These are phyloP conservation scores for Thamnaconus septentrionalis DNA, from an alignment of 2,113 vertebrate species.

Conservation along the genomic window DNA sequence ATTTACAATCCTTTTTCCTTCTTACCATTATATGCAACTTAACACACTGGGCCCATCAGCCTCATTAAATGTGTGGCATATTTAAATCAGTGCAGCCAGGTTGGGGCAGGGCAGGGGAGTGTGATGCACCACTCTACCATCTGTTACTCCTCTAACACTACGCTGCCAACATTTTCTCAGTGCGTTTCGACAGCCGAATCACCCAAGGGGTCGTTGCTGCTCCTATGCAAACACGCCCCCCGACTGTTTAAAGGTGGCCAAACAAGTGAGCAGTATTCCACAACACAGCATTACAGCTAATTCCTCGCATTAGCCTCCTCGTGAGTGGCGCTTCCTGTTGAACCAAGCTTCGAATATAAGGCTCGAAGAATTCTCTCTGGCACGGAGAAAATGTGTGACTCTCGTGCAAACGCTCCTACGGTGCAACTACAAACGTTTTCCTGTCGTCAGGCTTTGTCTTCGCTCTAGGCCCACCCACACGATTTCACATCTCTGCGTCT, in stretches of 20 bases:
- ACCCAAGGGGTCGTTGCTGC: conserved; percentile 20
- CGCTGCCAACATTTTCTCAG: conserved; percentile 16
- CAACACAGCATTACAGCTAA: conserved; percentile 19
- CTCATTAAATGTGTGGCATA: background rate
- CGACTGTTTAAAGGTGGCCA: background rate
- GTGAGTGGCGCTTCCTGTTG: conserved; percentile 16
- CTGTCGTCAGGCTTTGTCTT: background rate
- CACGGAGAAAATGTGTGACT: too few relatives aligned
- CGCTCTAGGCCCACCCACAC: conserved; percentile 19
- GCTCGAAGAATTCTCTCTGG: background rate
- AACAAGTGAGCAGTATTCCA: conserved; percentile 18
- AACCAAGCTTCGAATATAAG: conserved; percentile 30
- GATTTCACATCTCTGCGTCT: conserved; percentile 27
- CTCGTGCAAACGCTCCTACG: too few relatives aligned
- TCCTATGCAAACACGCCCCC: conserved; percentile 27
- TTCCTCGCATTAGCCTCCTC: conserved; percentile 7
- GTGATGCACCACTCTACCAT: conserved; percentile 4
- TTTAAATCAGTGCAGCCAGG: background rate
- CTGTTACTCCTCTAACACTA: conserved; percentile 23
- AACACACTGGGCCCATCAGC: background rate
- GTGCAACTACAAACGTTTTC: background rate
- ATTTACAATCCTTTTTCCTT: too few relatives aligned
- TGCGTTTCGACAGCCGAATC: conserved; percentile 3
- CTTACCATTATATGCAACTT: conserved; percentile 2
- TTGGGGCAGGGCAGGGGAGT: background rate